Base-by-base conservation (phyloP, 2,113 vertebrate genomes). In the Miniopterus natalensis region DNA sequence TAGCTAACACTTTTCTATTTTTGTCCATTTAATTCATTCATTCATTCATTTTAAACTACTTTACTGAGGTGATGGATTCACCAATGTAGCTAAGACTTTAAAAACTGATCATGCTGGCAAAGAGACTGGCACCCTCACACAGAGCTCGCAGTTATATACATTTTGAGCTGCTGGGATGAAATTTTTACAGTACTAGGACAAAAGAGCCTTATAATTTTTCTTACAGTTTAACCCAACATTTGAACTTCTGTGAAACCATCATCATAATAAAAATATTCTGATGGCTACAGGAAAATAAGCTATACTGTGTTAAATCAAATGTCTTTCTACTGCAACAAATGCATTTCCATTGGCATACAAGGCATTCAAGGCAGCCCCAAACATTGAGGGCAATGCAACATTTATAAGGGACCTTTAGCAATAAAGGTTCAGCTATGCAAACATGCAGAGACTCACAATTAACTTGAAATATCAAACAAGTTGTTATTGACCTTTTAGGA, bases 391-490 rank as follows among this genome's bases (percentile, higher is more conserved):
- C 75, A 85, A 93, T 90, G 75, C 89, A 95, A 89, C 90, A 93
- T 96, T 96, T 93, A 66, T 95, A 94, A 96, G 90, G 70, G 84
- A 95, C 14, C 66, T 95, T 97, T 97, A 93, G 84, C 77, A 87
- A 96, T 78, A 95, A 90, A 95, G 59, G 7, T 95, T 93, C 75
- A 86, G 66, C 90, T 95, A 93, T 84, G 81, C 87, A 97, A 96
- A 94, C 87, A 95, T 66, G 75, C 80, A 90, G 65, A 96, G 75
- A 95, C 49, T 95, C 94, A 96, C 94, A 95, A 95, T 95, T 97
- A 95, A 90, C 87, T 94, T 93, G 92, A 95, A 97, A 97, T 95
- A 95, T 87, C 96, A 97, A 97, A 96, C 74, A 94, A 85, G 45
- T 90, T 95, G 71, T 90, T 90, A 81, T 3, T 96, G 92, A 96